Evolutionary conservation across 2,113 vertebrate genomes (phyloP), one percentile per base, ranked within the genome.

Genomic region (Ochotona curzoniae): DNA sequence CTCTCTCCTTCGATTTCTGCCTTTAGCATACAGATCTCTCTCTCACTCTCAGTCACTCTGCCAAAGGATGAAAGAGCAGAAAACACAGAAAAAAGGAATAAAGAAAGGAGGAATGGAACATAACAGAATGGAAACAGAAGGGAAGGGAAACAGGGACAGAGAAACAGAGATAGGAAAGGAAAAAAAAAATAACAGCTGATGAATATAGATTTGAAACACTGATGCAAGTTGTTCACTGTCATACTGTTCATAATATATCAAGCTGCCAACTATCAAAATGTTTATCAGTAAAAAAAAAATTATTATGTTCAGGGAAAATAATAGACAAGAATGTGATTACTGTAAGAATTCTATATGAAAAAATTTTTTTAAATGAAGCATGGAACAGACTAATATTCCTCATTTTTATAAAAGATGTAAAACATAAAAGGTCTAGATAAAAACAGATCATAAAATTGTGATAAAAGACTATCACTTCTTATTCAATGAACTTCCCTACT

Each of bases 371-470:
- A 8, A 89, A 84, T 84, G 60, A 61, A 63, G 25, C 30, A 86
- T 20, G 60, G 30, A 86, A 64, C 12, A 93, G 95, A 93, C 90
- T 25, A 84, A 18, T 38, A 85, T 67, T 57, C 15, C 47, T 3
- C 3, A 71, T 49, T 66, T 95, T 88, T 89, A 79, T 57, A 69
- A 86, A 91, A 83, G 89, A 66, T 30, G 69, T 57, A 89, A 93
- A 75, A 61, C 32, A 7, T 30, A 2, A 47, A 20, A 87, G 51
- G 11, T 57, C 25, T 66, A 91, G 69, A 91, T 18, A 69, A 83
- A 94, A 86, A 75, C 21, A 83, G 0, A 82, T 64, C 66, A 83
- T 57, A 83, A 83, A 64, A 51, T 75, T 25, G 23, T 51, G 5
- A 11, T 78, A 25, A 60, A 91, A 81, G 47, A 51, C 23, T 32